Conservation (phyloP, 1,140 invertebrate genomes). For the Asobara japonica region DNA sequence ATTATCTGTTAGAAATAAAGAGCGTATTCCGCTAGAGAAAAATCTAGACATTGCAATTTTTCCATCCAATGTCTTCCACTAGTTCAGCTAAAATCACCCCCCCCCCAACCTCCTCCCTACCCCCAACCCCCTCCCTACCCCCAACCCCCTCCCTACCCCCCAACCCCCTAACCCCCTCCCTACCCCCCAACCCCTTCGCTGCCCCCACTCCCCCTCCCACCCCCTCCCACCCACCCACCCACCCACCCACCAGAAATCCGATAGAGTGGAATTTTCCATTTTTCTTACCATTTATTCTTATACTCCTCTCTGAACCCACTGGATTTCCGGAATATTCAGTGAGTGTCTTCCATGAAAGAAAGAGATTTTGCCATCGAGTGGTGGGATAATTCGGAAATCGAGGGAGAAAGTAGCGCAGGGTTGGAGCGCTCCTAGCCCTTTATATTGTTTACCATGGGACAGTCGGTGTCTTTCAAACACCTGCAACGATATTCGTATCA, state of each 20-base stretch:
- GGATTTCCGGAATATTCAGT: neutral
- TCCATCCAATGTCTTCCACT: too few relatives aligned
- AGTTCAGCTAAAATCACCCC: too few relatives aligned
- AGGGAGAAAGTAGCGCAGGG: neutral
- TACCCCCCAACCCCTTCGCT: too few relatives aligned
- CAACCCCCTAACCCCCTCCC: too few relatives aligned
- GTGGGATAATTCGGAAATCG: neutral
- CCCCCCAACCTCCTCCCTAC: too few relatives aligned
- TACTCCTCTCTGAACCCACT: neutral
- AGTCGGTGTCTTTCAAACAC: neutral
- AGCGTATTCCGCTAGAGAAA: too few relatives aligned
- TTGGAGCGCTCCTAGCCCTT: neutral
- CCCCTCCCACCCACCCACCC: too few relatives aligned
- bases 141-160: too few relatives aligned
- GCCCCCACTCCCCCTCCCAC: too few relatives aligned
- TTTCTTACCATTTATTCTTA: neutral
- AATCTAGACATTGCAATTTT: too few relatives aligned
- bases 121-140: too few relatives aligned
- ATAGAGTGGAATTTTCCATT: constrained; percentile 5
- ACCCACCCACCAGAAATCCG: neutral
- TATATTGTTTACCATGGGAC: neutral
- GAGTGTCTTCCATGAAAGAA: neutral
- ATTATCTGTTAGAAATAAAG: too few relatives aligned
- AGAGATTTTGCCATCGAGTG: neutral
- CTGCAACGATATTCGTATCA: neutral